A percentile compares a stretch with the other conserved stretches of the same genome.
phyloP scores from a whole-genome alignment of 1,140 invertebrate genomes.

The Drosophila oshimai region DNA sequence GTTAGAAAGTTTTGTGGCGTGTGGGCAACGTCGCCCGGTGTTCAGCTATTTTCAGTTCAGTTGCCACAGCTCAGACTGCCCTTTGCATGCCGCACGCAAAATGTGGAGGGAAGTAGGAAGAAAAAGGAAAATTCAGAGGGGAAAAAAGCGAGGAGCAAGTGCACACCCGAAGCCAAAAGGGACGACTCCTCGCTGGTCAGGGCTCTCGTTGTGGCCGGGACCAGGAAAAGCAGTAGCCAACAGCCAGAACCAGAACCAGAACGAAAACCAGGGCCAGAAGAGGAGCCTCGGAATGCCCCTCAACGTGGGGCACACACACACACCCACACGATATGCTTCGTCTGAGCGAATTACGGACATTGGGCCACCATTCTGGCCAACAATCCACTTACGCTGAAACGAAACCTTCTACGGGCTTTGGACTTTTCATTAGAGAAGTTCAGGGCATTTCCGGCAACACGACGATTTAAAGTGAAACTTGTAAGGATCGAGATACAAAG shows the following conservation, averaged over 20 bases:
- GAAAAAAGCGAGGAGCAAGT: no score
- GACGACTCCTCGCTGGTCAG: not conserved
- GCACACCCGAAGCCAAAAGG: no score
- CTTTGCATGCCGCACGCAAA: conserved; percentile 41
- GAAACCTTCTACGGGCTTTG: not conserved
- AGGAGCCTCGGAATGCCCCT: conserved; percentile 7
- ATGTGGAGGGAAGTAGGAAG: not conserved
- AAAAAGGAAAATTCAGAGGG: not conserved
- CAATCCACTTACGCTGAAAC: conserved; percentile 33
- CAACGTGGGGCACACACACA: not conserved
- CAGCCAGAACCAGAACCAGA: not conserved
- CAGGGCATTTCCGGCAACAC: not conserved
- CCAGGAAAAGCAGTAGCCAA: conserved; percentile 1
- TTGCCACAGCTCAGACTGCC: conserved; percentile 18
- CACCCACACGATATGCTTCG: not conserved
- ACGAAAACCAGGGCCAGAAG: not conserved
- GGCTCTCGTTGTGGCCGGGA: not conserved
- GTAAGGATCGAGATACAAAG: no score
- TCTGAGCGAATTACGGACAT: conserved; percentile 24
- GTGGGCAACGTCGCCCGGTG: conserved; percentile 11
- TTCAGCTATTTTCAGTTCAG: conserved; percentile 27
- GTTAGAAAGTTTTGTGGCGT: conserved; percentile 17
- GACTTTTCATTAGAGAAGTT: not conserved
- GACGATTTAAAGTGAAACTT: no score
- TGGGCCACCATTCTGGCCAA: conserved; percentile 18